Conservation (phyloP, 2,113 vertebrate genomes). For the Saguinus midas region DNA sequence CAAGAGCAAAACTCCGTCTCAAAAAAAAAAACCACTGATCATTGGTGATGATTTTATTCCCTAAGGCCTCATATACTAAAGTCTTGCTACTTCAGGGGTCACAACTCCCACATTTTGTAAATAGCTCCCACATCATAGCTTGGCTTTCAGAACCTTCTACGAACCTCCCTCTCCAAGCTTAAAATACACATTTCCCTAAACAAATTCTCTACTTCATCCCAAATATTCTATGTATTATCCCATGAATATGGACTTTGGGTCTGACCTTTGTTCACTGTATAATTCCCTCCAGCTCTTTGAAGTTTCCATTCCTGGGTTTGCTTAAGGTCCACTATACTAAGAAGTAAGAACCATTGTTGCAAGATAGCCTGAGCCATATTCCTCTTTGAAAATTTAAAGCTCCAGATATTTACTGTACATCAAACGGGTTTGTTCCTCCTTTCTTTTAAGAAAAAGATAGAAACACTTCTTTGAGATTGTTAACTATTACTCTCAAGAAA, state of each 20-base stretch:
- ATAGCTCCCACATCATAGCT: background rate
- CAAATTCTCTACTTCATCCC: background rate
- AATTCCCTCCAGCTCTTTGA: background rate
- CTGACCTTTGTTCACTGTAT: background rate
- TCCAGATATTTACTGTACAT: background rate
- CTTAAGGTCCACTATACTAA: background rate
- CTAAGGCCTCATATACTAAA: background rate
- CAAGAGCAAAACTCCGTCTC: too few species aligned
- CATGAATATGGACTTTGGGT: background rate
- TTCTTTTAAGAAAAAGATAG: background rate
- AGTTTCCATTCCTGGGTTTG: background rate
- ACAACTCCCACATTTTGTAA: background rate
- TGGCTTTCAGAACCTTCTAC: background rate
- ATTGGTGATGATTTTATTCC: background rate
- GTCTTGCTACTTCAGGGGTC: background rate
- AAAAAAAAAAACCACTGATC: background rate
- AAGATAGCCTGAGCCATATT: background rate
- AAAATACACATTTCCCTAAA: background rate
- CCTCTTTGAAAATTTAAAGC: background rate
- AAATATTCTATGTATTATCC: background rate
- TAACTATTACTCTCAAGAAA: background rate
- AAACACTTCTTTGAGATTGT: background rate
- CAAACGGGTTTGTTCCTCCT: background rate
- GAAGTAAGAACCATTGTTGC: background rate
- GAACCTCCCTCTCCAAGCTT: background rate